Base-by-base conservation (phyloP, 2,888 invertebrate genomes). In the Venusia cambrica region DNA sequence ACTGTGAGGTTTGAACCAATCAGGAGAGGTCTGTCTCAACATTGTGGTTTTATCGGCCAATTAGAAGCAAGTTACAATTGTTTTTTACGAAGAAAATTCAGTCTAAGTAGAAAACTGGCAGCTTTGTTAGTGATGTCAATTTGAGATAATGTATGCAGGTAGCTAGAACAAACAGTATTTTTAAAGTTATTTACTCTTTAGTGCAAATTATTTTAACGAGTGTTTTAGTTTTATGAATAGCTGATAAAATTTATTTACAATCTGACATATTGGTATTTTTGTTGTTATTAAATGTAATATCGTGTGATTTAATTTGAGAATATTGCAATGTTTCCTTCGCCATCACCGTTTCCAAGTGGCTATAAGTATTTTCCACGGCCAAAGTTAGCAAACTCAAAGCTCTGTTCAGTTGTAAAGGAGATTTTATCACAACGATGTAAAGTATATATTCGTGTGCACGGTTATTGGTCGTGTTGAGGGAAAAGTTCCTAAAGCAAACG, bases 401-500 rank as follows among this genome's bases (percentile, higher is more conserved):
- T 40, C 33, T 41, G n/a, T n/a, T n/a, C n/a, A 39, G 29, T 32
- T 41, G 35, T 30, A 36, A 45, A 26, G 11, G 10, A 14, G 28
- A 36, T 32, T 21, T 45, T 37, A 43, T 41, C 28, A 27, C 41
- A 27, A 35, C 13, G 25, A 14, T 26, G 12, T 45, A 42, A 45
- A 32, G 33, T 26, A 38, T 37, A 31, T 42, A 34, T 38, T 48
- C 31, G 42, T 37, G 34, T 35, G 45, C 44, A 44, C 43, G 36
- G 39, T 38, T 28, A 21, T 34, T 38, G 39, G 40, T 32, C 45
- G 39, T 47, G 47, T 49, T 49, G 51, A 45, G 36, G 38, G 49
- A 47, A 49, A 42, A 51, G 48, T 51, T 51, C 51, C 48, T 50
- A 43, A 33, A 9, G 29, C 21, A 45, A 45, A 30, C 14, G 29